A percentile compares a stretch with the other conserved stretches of the same genome.
These are phyloP conservation scores for Drosophila sechellia DNA, from an alignment of 1,140 invertebrate species.

Conservation along the genomic window DNA sequence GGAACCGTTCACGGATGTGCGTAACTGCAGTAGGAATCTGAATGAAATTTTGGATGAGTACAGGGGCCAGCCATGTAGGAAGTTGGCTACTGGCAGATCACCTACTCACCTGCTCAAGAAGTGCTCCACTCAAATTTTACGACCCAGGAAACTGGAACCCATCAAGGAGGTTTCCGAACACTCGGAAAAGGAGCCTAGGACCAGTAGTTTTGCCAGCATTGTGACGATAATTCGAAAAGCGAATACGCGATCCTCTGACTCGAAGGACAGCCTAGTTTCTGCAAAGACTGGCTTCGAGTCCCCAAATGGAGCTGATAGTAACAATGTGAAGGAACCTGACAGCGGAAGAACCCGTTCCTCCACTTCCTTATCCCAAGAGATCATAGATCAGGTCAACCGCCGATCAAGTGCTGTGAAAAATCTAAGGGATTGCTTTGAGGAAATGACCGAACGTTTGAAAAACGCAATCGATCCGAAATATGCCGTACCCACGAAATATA, in stretches of 20 bases:
- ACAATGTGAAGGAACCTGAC: neutral
- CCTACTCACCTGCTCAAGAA: no score
- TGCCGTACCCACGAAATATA: neutral
- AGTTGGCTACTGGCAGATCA: no score
- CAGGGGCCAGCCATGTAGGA: conserved; percentile 7
- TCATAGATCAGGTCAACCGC: neutral
- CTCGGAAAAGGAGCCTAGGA: conserved; percentile 4
- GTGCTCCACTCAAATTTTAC: neutral
- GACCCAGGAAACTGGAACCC: neutral
- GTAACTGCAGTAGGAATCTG: conserved; percentile 32
- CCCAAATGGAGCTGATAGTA: no score
- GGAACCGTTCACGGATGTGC: conserved; percentile 52
- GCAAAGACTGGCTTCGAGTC: neutral
- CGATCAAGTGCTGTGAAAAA: conserved; percentile 4
- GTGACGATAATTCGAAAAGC: neutral
- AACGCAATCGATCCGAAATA: neutral
- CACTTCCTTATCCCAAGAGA: neutral
- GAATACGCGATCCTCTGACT: neutral
- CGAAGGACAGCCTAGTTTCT: no score
- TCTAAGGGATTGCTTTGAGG: conserved; percentile 19
- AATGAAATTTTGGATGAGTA: conserved; percentile 48
- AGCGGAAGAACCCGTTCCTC: neutral
- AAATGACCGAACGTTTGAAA: conserved; percentile 8
- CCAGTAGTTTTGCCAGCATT: neutral
- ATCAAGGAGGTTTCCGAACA: conserved; percentile 21